Evolutionary conservation across 1,140 invertebrate species (phyloP), one percentile per base, ranked within the genome.

Genomic region (Cydia amplana): DNA sequence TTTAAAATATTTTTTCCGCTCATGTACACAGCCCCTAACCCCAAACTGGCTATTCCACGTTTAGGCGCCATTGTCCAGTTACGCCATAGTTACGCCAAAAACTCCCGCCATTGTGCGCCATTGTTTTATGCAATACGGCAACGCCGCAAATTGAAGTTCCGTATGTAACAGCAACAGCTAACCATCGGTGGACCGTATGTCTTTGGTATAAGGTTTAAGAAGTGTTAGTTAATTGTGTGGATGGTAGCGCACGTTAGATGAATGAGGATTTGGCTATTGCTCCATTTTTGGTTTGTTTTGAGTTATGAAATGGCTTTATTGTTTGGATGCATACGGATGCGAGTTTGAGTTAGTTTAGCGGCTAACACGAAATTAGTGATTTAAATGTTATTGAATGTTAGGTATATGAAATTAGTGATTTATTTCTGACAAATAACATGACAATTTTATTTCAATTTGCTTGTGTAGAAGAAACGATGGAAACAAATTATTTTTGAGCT

Each of bases 51-150:
- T 87, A 88, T 89, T 88, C 86, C 86, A 84, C 84, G 82, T 90
- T 90, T 87, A 87, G 86, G 86, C 86, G 87, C 85, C 83, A 87
- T 91, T 90, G 89, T 90, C 82, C 60, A 83, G 86, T 86, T 86
- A 84, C 82, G 85, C 88, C 87, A 87, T 36, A 83, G 86, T 86
- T 86, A 84, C 82, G 85, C 88, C 87, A 87, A 91, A 91, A 91
- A 89, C 86, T 90, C 91, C 85, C 78, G 83, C 85, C 82, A 90
- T 91, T 90, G 87, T 91, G 80, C 80, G 82, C 80, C 75, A 91
- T 92, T 92, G 91, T 92, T 92, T 91, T 89, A 92, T 87, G 84
- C 78, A 86, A 91, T 92, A 87, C 87, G 81, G 79, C 83, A 79
- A 82, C 85, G 80, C 82, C 88, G 83, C 78, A 90, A 90, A 90